A percentile compares a stretch with the other conserved stretches of the same genome.
Evolutionary conservation across 2,888 invertebrate genomes (phyloP).

Genomic region (Augochlorella aurata): DNA sequence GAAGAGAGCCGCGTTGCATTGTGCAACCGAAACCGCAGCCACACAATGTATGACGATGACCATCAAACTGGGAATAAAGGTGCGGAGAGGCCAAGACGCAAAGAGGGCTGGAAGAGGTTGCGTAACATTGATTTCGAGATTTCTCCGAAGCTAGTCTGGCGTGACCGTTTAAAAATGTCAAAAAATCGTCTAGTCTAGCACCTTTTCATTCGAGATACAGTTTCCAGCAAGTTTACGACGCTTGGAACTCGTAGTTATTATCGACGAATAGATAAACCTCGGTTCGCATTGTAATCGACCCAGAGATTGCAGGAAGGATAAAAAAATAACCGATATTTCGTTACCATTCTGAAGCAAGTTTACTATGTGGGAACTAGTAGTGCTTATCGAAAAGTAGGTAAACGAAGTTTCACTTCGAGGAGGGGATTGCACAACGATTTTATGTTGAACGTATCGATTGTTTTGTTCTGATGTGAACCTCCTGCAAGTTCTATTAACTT

Average conservation of each 20-base stretch:
- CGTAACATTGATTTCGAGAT: conserved; percentile 15
- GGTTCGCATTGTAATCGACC: background rate
- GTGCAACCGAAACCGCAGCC: conserved; percentile 25
- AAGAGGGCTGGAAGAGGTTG: background rate
- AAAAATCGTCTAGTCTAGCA: background rate
- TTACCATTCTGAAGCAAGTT: too few relatives aligned
- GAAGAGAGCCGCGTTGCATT: conserved; percentile 29
- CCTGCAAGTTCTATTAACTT: too few relatives aligned
- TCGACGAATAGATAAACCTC: background rate
- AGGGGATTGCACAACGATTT: background rate
- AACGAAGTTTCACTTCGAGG: background rate
- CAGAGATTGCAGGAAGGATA: too few relatives aligned
- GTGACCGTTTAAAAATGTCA: background rate
- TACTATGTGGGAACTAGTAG: too few relatives aligned
- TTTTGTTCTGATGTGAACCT: too few relatives aligned
- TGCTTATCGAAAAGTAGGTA: background rate
- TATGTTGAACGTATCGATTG: too few relatives aligned
- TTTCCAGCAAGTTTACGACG: background rate
- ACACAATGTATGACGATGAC: conserved; percentile 31
- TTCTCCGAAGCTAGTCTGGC: background rate
- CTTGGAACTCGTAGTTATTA: background rate
- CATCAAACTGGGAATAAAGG: conserved; percentile 19
- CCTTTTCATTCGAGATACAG: background rate
- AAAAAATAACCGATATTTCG: background rate
- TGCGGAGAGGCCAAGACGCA: background rate